Conservation (phyloP, 1,140 invertebrate genomes). For the Nasonia longicornis region DNA sequence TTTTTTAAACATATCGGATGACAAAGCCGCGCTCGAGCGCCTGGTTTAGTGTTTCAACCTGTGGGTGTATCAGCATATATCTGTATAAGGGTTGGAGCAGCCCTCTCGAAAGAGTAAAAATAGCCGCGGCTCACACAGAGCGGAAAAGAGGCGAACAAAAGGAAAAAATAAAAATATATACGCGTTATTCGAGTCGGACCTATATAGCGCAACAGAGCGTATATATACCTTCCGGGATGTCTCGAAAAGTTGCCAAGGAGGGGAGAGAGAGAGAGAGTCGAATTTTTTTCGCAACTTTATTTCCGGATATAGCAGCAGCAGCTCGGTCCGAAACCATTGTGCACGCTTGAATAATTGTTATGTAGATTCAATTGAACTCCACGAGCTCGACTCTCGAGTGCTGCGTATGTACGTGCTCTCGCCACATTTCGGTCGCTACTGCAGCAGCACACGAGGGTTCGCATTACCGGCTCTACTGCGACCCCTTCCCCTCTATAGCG, state of each 20-base stretch:
- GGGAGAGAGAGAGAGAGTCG: too few relatives aligned
- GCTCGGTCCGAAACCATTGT: constrained; percentile 27
- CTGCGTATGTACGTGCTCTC: not conserved
- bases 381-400: constrained; percentile 33
- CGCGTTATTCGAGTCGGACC: not conserved
- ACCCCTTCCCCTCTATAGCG: not conserved
- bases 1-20: constrained; percentile 3
- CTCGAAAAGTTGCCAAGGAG: not conserved
- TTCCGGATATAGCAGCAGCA: not conserved
- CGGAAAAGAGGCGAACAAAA: not conserved
- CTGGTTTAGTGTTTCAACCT: not conserved
- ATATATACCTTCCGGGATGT: not conserved
- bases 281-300: constrained; percentile 14
- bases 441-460: not conserved
- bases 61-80: too few relatives aligned
- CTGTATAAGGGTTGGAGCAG: too few relatives aligned
- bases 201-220: not conserved
- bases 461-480: constrained; percentile 1
- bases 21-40: not conserved
- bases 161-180: not conserved
- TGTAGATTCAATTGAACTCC: constrained; percentile 49
- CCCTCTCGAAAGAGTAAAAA: not conserved
- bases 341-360: constrained; percentile 49
- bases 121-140: not conserved
- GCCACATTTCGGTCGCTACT: not conserved